Evolutionary conservation across 1,140 invertebrate genomes (phyloP).

Genomic region (Bombus turneri): DNA sequence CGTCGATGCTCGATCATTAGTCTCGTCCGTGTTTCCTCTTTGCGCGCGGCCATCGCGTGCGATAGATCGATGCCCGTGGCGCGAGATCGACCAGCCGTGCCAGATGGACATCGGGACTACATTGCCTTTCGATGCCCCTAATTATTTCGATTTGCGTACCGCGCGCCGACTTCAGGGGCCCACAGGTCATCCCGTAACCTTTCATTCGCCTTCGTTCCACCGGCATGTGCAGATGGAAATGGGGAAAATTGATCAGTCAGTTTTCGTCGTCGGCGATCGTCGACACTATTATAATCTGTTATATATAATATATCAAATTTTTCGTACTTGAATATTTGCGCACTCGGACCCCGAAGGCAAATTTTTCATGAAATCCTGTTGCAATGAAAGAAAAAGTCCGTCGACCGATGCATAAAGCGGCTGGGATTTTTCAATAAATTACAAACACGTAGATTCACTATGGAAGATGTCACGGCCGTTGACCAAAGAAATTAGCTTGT

Average conservation of each 20-base stretch:
- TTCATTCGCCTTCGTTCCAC: constrained; percentile 17
- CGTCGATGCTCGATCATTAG: constrained; percentile 78
- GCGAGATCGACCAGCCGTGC: constrained; percentile 28
- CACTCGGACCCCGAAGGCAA: no score
- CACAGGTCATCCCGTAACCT: constrained; percentile 41
- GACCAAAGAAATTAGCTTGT: no score
- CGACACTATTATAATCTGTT: no score
- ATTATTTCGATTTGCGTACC: constrained; percentile 54
- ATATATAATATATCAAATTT: no score
- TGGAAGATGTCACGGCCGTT: not conserved
- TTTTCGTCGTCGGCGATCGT: not conserved
- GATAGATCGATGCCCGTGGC: constrained; percentile 38
- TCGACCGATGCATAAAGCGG: not conserved
- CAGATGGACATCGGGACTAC: constrained; percentile 44
- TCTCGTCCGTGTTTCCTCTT: constrained; percentile 73
- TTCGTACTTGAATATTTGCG: no score
- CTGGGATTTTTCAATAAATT: not conserved
- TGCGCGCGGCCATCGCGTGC: constrained; percentile 44
- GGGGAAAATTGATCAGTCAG: not conserved
- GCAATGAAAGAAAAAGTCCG: not conserved
- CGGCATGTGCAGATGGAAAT: not conserved
- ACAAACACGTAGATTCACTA: not conserved
- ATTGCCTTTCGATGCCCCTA: constrained; percentile 50
- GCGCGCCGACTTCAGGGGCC: not conserved
- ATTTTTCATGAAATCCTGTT: no score